These are phyloP conservation scores for Torymus texanus DNA, from an alignment of 2,888 invertebrate genomes.

Conservation along the genomic window DNA sequence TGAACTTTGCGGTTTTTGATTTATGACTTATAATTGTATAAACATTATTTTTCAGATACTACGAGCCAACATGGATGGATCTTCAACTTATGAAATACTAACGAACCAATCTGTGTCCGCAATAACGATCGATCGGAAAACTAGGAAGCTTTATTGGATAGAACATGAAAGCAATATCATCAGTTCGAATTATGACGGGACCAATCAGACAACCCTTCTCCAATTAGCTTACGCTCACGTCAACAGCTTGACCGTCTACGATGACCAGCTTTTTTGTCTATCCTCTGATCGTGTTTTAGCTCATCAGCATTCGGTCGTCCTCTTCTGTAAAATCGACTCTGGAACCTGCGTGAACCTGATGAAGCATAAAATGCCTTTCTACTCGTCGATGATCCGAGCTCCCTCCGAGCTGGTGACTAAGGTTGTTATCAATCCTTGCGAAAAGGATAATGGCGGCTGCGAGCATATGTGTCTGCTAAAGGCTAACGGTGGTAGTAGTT, in stretches of 20 bases:
- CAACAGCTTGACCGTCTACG: too few species aligned
- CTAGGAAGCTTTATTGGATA: neutral
- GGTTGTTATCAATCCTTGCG: neutral
- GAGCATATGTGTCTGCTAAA: constrained; percentile 14
- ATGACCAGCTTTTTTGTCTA: too few species aligned
- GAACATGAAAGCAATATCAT: neutral
- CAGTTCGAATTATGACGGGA: constrained; percentile 16
- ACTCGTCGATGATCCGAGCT: too few species aligned
- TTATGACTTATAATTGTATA: too few species aligned
- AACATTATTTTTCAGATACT: constrained; percentile 28
- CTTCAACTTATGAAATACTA: neutral
- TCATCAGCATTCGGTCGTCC: too few species aligned
- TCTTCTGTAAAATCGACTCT: too few species aligned
- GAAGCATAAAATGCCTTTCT: neutral
- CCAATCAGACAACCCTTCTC: neutral
- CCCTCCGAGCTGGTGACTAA: neutral
- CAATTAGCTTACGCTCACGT: too few species aligned
- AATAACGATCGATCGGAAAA: neutral
- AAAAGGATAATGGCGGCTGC: neutral
- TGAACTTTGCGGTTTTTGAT: too few species aligned
- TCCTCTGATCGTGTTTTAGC: too few species aligned
- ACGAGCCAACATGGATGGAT: constrained; percentile 13
- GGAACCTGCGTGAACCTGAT: neutral
- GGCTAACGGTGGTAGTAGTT: neutral
- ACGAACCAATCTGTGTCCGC: too few species aligned